Evolutionary conservation across 2,113 vertebrate species (phyloP).

Genomic region (Setophaga kirtlandii): DNA sequence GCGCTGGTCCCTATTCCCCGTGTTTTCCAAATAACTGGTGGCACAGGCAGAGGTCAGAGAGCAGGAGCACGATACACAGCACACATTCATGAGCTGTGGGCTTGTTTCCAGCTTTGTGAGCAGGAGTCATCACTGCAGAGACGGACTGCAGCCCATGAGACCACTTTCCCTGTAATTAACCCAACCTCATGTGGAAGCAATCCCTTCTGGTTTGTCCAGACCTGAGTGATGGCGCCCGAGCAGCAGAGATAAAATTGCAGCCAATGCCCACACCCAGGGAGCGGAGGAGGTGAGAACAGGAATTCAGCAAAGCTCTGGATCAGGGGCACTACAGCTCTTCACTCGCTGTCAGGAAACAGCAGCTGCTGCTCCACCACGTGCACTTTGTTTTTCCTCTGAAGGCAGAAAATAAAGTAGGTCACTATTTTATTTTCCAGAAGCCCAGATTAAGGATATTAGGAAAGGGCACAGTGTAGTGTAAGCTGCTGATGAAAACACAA

Average conservation of each 20-base stretch:
- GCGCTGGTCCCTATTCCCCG: background rate
- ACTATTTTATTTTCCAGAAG: conserved; percentile 52
- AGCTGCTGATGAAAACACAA: conserved; percentile 39
- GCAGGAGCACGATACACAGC: background rate
- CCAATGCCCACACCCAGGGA: fast-evolving
- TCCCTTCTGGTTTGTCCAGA: background rate
- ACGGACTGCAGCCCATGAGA: background rate
- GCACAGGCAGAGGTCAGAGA: background rate
- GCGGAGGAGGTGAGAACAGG: background rate
- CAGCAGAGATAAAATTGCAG: background rate
- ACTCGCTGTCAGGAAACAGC: background rate
- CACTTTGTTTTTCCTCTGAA: conserved; percentile 14
- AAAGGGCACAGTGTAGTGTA: background rate
- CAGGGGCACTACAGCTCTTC: background rate
- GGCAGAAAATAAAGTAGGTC: conserved; percentile 59
- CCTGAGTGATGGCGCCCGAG: background rate
- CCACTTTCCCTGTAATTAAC: background rate
- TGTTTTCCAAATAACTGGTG: background rate
- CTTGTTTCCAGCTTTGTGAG: background rate
- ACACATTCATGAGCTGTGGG: background rate
- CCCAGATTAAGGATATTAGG: conserved; percentile 55
- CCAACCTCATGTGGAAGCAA: too few relatives aligned
- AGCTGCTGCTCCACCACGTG: conserved; percentile 30
- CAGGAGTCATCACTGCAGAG: background rate
- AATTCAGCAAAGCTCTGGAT: background rate